These are phyloP conservation scores for Pristionchus maxplancki DNA, from an alignment of 2,888 invertebrate species.

Conservation along the genomic window DNA sequence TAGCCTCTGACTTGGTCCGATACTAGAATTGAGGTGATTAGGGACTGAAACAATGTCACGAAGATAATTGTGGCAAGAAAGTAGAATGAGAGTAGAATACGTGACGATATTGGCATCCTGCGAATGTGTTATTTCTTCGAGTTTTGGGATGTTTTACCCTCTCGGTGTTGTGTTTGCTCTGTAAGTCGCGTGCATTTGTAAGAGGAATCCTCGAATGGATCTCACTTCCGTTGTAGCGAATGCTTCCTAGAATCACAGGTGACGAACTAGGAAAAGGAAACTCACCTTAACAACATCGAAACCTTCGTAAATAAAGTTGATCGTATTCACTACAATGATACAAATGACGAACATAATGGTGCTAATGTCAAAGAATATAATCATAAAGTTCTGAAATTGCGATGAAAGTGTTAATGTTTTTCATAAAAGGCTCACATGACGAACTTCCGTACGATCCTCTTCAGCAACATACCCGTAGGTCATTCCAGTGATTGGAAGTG, in stretches of 20 bases:
- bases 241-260: background rate
- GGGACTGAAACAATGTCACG: background rate
- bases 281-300: background rate
- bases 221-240: background rate
- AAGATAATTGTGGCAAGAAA: background rate
- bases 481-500: constrained; percentile 9
- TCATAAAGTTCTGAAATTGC: background rate
- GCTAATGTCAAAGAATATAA: background rate
- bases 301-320: background rate
- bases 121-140: background rate
- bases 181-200: background rate
- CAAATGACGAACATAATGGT: background rate
- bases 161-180: background rate
- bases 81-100: constrained; percentile 3
- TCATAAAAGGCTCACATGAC: constrained; percentile 33
- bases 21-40: background rate
- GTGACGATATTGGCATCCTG: background rate
- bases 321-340: background rate
- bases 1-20: constrained; percentile 11
- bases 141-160: background rate
- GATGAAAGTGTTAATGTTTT: background rate
- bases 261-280: background rate
- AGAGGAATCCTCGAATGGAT: background rate
- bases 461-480: constrained; percentile 15
- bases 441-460: background rate